Percentiles rank a stretch among this genome's conserved stretches.
These are phyloP conservation scores for Illadopsis cleaveri DNA, from an alignment of 2,113 vertebrate genomes.

Conservation along the genomic window DNA sequence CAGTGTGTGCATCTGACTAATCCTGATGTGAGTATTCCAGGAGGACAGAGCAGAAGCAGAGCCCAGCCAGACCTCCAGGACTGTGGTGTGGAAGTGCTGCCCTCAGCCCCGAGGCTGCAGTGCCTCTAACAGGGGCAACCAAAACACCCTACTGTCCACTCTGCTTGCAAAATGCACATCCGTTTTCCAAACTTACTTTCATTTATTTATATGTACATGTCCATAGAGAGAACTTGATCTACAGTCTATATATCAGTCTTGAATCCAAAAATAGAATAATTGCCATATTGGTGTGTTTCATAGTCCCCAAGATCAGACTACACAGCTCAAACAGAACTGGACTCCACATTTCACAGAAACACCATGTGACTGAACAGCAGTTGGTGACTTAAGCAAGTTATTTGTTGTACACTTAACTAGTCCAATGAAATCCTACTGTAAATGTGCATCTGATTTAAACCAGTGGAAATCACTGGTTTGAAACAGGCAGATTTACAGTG, in stretches of 20 bases:
- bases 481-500: background rate
- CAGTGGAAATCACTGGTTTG: background rate
- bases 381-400: background rate
- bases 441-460: background rate
- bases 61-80: background rate
- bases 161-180: fast-evolving
- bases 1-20: background rate
- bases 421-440: background rate
- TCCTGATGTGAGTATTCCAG: background rate
- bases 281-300: background rate
- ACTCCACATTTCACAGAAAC: background rate
- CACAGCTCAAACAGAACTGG: background rate
- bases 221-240: background rate
- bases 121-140: background rate
- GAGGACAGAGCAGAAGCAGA: background rate
- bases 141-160: background rate
- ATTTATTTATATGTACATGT: background rate
- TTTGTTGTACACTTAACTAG: background rate
- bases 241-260: background rate
- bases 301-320: background rate
- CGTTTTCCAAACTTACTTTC: background rate
- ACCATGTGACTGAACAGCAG: background rate
- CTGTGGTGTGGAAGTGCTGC: fast-evolving
- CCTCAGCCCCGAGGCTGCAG: background rate
- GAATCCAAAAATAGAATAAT: background rate